phyloP scores from a whole-genome alignment of 2,888 invertebrate species.

The Pterostichus madidus region DNA sequence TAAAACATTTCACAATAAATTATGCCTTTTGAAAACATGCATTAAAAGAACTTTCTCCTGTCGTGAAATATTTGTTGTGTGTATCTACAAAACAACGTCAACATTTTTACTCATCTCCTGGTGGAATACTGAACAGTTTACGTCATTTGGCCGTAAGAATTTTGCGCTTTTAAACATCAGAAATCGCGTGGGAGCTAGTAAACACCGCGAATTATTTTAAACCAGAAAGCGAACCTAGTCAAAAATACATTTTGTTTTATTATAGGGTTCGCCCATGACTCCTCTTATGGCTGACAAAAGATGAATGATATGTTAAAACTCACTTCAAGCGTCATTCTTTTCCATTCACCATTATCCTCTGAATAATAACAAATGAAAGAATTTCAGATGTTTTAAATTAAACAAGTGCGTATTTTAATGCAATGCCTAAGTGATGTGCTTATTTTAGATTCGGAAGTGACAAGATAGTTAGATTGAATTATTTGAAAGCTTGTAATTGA shows the following conservation, averaged over 20 bases:
- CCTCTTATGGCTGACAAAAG: conserved; percentile 27
- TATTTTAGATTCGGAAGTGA: conserved; percentile 17
- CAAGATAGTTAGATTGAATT: conserved; percentile 31
- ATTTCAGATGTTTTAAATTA: conserved; percentile 16
- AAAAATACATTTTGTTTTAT: conserved; percentile 47
- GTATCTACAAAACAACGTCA: too few species aligned
- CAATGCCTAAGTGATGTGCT: conserved; percentile 11
- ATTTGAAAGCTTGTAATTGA: conserved; percentile 48
- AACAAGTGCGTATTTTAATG: conserved; percentile 25
- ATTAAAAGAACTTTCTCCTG: too few species aligned
- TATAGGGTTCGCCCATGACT: conserved; percentile 1
- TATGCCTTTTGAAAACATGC: too few species aligned
- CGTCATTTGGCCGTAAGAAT: conserved; percentile 61
- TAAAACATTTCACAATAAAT: too few species aligned
- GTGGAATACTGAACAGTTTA: conserved; percentile 42
- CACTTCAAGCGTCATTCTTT: conserved; percentile 15
- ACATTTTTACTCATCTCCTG: not conserved
- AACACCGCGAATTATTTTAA: conserved; percentile 54
- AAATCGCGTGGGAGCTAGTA: conserved; percentile 46
- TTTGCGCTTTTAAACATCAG: conserved; percentile 46
- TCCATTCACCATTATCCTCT: conserved; percentile 8
- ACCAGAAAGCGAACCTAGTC: conserved; percentile 42
- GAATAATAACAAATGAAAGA: not conserved
- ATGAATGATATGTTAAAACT: conserved; percentile 15
- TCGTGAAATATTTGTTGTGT: too few species aligned